Conservation (phyloP, 2,888 invertebrate species). For the Troilus luridus region DNA sequence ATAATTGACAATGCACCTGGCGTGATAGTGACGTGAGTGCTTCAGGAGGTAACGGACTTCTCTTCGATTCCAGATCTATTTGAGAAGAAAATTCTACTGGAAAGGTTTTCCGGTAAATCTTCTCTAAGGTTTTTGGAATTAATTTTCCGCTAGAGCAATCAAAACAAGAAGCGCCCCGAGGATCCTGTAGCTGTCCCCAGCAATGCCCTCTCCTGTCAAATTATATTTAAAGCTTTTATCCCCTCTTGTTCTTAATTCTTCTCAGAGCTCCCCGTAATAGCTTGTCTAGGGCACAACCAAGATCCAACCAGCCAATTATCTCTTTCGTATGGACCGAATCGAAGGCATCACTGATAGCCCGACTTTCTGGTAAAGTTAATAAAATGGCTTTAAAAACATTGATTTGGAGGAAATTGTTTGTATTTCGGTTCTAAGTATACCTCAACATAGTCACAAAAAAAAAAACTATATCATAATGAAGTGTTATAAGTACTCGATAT, state of each 20-base stretch:
- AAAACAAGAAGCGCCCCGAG: not conserved
- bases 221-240: slow-evolving; percentile 53
- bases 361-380: not conserved
- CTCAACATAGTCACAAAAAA: too few relatives aligned
- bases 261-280: not conserved
- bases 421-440: too few relatives aligned
- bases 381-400: not conserved
- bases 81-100: slow-evolving; percentile 26
- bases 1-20: not conserved
- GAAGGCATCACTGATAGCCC: not conserved
- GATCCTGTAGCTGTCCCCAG: slow-evolving; percentile 13
- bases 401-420: too few relatives aligned
- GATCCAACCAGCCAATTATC: slow-evolving; percentile 1
- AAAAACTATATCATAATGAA: too few relatives aligned
- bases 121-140: slow-evolving; percentile 40
- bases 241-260: slow-evolving; percentile 18
- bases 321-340: not conserved
- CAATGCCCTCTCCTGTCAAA: slow-evolving; percentile 41
- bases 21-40: not conserved
- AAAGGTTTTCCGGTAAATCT: not conserved
- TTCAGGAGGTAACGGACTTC: not conserved
- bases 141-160: slow-evolving; percentile 51
- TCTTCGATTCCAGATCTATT: not conserved
- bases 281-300: not conserved
- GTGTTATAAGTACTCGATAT: too few relatives aligned